Conservation (phyloP, 2,113 vertebrate genomes). For the Callipepla californica region DNA sequence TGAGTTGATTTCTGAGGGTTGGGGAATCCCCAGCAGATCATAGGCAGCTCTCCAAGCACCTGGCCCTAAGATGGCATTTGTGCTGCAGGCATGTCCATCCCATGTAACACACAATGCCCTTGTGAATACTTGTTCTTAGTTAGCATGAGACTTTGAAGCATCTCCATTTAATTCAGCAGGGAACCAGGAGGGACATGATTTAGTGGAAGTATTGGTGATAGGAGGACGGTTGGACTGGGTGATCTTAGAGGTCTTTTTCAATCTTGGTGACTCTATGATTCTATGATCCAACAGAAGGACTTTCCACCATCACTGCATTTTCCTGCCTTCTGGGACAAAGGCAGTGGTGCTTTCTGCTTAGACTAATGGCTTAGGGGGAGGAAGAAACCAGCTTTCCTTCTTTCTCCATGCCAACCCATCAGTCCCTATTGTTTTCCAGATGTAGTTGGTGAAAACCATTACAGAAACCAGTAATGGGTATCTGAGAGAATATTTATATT, state of each 20-base stretch:
- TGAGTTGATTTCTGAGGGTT: not conserved
- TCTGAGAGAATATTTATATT: not conserved
- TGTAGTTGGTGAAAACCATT: not conserved
- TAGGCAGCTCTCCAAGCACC: not conserved
- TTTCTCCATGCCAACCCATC: not conserved
- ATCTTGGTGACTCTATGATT: not conserved
- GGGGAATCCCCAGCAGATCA: not conserved
- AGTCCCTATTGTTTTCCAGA: not conserved
- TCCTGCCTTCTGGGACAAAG: not conserved
- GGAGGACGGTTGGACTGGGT: too few species aligned
- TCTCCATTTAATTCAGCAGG: not conserved
- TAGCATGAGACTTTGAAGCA: not conserved
- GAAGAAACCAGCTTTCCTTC: not conserved
- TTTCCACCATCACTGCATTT: not conserved
- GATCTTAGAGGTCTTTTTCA: too few species aligned
- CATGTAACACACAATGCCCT: rapidly evolving
- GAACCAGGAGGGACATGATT: not conserved
- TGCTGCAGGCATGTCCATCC: not conserved
- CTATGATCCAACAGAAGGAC: not conserved
- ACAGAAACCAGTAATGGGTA: not conserved
- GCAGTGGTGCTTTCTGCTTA: not conserved
- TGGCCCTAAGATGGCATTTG: not conserved
- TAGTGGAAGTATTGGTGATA: too few species aligned
- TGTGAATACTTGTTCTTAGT: not conserved
- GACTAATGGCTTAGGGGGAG: not conserved